These are phyloP conservation scores for Drosophila takahashii DNA, from an alignment of 1,140 invertebrate genomes.

Conservation along the genomic window DNA sequence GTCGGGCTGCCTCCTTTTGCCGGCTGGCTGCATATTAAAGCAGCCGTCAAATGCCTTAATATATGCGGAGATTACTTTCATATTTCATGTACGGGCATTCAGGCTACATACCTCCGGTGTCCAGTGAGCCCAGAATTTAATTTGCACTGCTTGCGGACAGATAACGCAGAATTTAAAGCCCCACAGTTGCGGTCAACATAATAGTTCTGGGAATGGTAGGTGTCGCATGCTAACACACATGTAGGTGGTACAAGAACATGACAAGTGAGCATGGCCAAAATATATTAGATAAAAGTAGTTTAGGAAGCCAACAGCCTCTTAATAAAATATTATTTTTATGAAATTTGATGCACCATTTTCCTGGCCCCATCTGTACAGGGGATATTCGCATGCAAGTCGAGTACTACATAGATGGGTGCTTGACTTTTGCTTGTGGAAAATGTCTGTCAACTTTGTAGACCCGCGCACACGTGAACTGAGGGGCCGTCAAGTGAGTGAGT, in stretches of 20 bases:
- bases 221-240: background rate
- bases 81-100: conserved; percentile 54
- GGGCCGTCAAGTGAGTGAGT: conserved; percentile 33
- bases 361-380: conserved; percentile 1
- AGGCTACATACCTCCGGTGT: conserved; percentile 19
- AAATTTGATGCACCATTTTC: background rate
- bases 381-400: conserved; percentile 33
- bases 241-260: background rate
- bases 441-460: conserved; percentile 63
- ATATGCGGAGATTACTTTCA: conserved; percentile 61
- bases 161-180: conserved; percentile 22
- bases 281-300: background rate
- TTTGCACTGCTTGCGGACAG: conserved; percentile 32
- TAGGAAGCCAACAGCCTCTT: background rate
- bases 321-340: too few relatives aligned
- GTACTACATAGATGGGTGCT: conserved; percentile 41
- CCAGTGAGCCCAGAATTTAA: conserved; percentile 39
- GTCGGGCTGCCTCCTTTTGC: conserved; percentile 5
- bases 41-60: conserved; percentile 67
- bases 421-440: conserved; percentile 55
- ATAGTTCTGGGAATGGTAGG: background rate
- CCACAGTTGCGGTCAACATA: background rate
- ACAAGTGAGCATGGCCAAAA: background rate
- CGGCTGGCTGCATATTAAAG: conserved; percentile 50
- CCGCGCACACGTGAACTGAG: conserved; percentile 37